Evolutionary conservation across 2,113 vertebrate genomes (phyloP), one percentile per base, ranked within the genome.

Genomic region (Osmerus eperlanus): DNA sequence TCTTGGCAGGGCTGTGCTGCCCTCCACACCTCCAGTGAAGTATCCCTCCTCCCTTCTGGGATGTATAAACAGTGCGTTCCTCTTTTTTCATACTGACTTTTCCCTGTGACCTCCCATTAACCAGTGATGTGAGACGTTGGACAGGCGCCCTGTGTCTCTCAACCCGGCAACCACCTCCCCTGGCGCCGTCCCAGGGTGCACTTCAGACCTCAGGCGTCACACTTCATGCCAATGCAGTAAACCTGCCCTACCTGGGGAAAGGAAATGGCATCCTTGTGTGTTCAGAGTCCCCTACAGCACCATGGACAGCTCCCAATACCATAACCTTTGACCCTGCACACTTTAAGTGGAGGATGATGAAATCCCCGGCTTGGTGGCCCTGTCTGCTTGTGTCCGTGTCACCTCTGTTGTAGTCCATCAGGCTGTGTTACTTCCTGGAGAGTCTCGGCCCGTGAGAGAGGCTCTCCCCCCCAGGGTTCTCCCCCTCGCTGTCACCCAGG

Each of bases 21-120:
- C n/a, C 21, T 55, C 36, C 36, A 9, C 36, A 55, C 18, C 14
- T 16, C 54, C 14, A 55, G 11, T 55, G 3, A 16, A 54, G 8
- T 18, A 16, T 55, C 18, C 14, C 14, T 28, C n/a, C n/a, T 41
- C 61, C 11, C 28, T 32, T 75, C 52, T 18, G 14, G 14, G 54
- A 16, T 55, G 54, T 55, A 15, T 55, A 55, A 70, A 73, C 60
- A 67, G 52, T 72, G 36, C 47, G 21, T 19, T 23, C 58, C 18
- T 19, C 23, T 15, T 60, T 21, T 23, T 60, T 60, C 7, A 41
- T 41, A 70, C 72, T 69, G 65, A 21, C 72, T 76, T 71, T 71
- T 58, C 67, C 63, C 65, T 54, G 67, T 56, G 67, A 81, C 76
- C 82, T 79, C 61, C 71, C 76, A 74, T 65, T 75, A 71, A 71